phyloP scores from a whole-genome alignment of 30 jellyfish, hydroid and myxozoan genomes.

The Mastigias papua region DNA sequence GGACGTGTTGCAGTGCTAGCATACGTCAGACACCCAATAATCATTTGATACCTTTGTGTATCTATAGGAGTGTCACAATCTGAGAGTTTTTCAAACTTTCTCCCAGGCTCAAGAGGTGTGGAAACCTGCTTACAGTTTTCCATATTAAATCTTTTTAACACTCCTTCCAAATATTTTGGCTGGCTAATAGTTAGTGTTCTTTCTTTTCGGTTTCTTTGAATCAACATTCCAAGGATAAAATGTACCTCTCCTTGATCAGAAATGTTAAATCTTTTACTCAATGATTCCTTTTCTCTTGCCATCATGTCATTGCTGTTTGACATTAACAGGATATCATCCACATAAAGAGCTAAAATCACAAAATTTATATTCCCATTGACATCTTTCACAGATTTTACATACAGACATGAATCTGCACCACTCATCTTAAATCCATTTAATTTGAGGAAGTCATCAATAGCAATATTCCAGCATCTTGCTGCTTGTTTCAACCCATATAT shows the following conservation, averaged over 20 bases:
- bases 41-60: slow-evolving; percentile 24
- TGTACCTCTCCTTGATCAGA: slow-evolving; percentile 46
- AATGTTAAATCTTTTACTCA: slow-evolving; percentile 16
- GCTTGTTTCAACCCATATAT: slow-evolving; percentile 74
- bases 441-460: slow-evolving; percentile 55
- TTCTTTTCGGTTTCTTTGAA: slow-evolving; percentile 9
- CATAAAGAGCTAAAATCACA: slow-evolving; percentile 53
- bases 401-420: slow-evolving; percentile 27
- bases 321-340: slow-evolving; percentile 52
- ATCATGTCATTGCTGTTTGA: slow-evolving; percentile 12
- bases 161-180: neutral
- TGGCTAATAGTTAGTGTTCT: slow-evolving; percentile 17
- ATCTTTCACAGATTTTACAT: slow-evolving; percentile 50
- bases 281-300: neutral
- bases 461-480: slow-evolving; percentile 70
- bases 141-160: slow-evolving; percentile 40
- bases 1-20: slow-evolving; percentile 55
- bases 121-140: slow-evolving; percentile 55
- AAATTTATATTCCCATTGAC: slow-evolving; percentile 27
- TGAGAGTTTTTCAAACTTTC: slow-evolving; percentile 2
- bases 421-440: slow-evolving; percentile 33
- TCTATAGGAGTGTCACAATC: neutral
- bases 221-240: slow-evolving; percentile 33
- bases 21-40: slow-evolving; percentile 48
- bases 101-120: slow-evolving; percentile 52